Base-by-base conservation (phyloP, 2,888 invertebrate genomes). In the Ectemnius continuus region DNA sequence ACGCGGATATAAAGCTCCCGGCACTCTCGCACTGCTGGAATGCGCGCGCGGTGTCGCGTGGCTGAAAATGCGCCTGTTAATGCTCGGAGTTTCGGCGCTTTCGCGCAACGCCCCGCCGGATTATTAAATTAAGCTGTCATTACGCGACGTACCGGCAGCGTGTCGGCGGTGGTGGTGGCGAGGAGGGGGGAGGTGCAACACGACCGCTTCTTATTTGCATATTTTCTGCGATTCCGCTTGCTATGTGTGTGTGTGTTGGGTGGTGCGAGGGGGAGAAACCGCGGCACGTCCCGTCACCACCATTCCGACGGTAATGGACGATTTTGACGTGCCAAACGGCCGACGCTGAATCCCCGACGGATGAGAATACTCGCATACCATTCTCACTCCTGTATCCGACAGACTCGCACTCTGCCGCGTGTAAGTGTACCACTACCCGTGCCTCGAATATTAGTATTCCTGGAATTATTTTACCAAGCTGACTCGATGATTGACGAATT, bases 401-500 rank as follows among this genome's bases (percentile, higher is more conserved):
- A 36, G 8, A 11, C 8, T 6, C 36, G 4, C 36, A 36, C n/a
- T n/a, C n/a, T n/a, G 36, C 6, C 11, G 36, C 11, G 36, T 36
- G 36, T 36, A 6, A 11, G 36, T 36, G 36, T 11, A n/a, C 56
- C 8, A 18, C n/a, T n/a, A 20, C 16, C 8, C 13, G 14, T 23
- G 3, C 26, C 26, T 3, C 1, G 60, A 60, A 28, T 60, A 28
- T 60, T 62, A 47, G 62, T 48, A 48, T 23, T 62, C 47, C 4
- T 6, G n/a, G 47, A 62, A 48, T 5, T 48, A 62, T 62, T 62
- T 62, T 61, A n/a, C 13, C 65, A 64, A 13, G 52, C 3, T 20
- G 48, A 46, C 23, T 4, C 45, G 52, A 46, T 46, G 65, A 66
- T 61, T 46, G 68, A 66, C 63, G 65, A 71, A 70, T 59, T 63